Evolutionary conservation across 2,888 invertebrate species (phyloP).

Genomic region (Tetranychus piercei): DNA sequence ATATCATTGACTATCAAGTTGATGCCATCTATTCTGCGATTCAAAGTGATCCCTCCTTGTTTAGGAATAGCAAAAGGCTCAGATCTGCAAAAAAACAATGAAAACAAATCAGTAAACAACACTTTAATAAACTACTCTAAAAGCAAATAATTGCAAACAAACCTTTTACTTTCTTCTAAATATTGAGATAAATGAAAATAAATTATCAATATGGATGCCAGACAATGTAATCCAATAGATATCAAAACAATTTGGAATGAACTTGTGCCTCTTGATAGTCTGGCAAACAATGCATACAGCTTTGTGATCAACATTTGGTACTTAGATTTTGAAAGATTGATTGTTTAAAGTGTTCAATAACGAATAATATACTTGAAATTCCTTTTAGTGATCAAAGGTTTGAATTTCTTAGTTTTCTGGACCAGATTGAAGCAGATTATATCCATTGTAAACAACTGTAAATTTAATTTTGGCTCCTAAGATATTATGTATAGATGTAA

Average conservation of each 20-base stretch:
- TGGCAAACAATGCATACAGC: neutral
- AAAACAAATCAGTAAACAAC: neutral
- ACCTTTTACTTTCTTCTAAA: conserved; percentile 16
- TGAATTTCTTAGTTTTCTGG: too few species aligned
- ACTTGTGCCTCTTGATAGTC: conserved; percentile 17
- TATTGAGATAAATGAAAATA: conserved; percentile 24
- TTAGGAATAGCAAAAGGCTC: conserved; percentile 14
- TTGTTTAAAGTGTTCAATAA: too few species aligned
- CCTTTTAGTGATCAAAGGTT: too few species aligned
- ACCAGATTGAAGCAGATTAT: too few species aligned
- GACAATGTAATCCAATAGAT: conserved; percentile 24
- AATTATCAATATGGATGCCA: conserved; percentile 24
- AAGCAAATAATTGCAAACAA: neutral
- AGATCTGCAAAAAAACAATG: neutral
- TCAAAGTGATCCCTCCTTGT: conserved; percentile 19
- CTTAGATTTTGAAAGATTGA: too few species aligned
- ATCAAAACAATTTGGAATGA: conserved; percentile 25
- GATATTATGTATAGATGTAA: too few species aligned
- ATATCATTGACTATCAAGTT: conserved; percentile 24
- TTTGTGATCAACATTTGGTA: too few species aligned
- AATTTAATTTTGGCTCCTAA: too few species aligned
- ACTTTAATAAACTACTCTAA: neutral
- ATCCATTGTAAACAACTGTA: too few species aligned
- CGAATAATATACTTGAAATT: too few species aligned
- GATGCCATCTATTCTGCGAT: conserved; percentile 19